Evolutionary conservation across 2,888 invertebrate species (phyloP), one percentile per base, ranked within the genome.

Genomic region (Parnassius glacialis): DNA sequence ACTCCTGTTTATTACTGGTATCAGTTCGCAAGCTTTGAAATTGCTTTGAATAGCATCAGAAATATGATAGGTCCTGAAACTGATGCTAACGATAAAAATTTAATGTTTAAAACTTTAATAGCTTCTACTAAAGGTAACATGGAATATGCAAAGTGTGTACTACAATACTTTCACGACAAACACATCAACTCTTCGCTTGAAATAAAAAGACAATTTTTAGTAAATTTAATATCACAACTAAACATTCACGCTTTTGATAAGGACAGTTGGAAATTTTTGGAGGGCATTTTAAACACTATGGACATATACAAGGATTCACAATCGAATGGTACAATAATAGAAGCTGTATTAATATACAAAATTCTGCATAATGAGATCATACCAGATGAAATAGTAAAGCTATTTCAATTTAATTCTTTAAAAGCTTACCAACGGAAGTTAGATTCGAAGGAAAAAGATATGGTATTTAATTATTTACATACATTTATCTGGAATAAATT

Each of bases 41-140:
- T 59, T 25, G 59, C 63, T 47, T 59, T 63, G 59, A 12, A 51
- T 1, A 56, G 48, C 2, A 47, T 63, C 42, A 79, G 76, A 61
- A 81, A 77, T 65, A 57, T 78, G 11, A 76, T 84, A 51, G 76
- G 76, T 0, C 50, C 68, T 2, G 83, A 83, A 64, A 77, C 76
- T 1, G 70, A 74, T 5, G 73, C 80, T 3, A 63, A 69, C 9
- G 75, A 78, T 60, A 72, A 84, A 62, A 61, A 65, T 59, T 59
- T 61, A 12, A 75, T 81, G 69, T 67, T 83, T 12, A 57, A 55
- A 9, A 65, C 76, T 11, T 70, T 84, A 7, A 57, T 81, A 0
- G 64, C 60, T 51, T 75, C 76, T 52, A 73, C 80, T 10, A 58
- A 68, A 3, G 34, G 68, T 20, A 73, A 80, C 54, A 62, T 69